Evolutionary conservation across 2,888 invertebrate genomes (phyloP).

Genomic region (Drosophila aldrichi): DNA sequence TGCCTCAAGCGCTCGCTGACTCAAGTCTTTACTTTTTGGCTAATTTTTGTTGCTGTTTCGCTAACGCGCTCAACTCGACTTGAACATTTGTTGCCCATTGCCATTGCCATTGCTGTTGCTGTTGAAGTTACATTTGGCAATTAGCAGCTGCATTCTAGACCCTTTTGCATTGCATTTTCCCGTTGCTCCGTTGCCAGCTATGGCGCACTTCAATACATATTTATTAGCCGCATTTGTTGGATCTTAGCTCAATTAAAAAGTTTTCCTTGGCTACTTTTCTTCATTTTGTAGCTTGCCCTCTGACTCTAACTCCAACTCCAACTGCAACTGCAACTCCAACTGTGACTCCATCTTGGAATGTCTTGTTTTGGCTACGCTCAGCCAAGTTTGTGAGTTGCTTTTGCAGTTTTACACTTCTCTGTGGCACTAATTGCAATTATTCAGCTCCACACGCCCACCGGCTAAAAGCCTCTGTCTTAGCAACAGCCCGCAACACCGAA

Average conservation of each 20-base stretch:
- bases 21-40: slow-evolving; percentile 70
- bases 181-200: not conserved
- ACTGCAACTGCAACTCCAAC: slow-evolving; percentile 24
- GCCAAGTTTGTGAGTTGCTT: slow-evolving; percentile 32
- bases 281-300: slow-evolving; percentile 67
- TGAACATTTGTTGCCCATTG: slow-evolving; percentile 57
- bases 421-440: slow-evolving; percentile 74
- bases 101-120: slow-evolving; percentile 18
- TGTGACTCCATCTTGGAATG: slow-evolving; percentile 43
- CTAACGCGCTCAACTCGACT: slow-evolving; percentile 68
- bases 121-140: slow-evolving; percentile 75
- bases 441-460: slow-evolving; percentile 34
- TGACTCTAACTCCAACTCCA: slow-evolving; percentile 30
- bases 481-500: not conserved
- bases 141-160: slow-evolving; percentile 68
- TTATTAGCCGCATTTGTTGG: slow-evolving; percentile 82
- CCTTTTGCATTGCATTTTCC: slow-evolving; percentile 12
- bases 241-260: slow-evolving; percentile 81
- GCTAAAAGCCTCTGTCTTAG: slow-evolving; percentile 9
- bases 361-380: slow-evolving; percentile 39
- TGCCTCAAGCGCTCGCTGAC: slow-evolving; percentile 26
- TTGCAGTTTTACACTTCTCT: slow-evolving; percentile 44
- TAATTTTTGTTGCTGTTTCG: slow-evolving; percentile 77
- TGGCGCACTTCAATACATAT: slow-evolving; percentile 74
- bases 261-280: slow-evolving; percentile 78